Conservation (phyloP, 37 sponge, comb jelly and placozoan species). For the Halisarca cf. caerulea region DNA sequence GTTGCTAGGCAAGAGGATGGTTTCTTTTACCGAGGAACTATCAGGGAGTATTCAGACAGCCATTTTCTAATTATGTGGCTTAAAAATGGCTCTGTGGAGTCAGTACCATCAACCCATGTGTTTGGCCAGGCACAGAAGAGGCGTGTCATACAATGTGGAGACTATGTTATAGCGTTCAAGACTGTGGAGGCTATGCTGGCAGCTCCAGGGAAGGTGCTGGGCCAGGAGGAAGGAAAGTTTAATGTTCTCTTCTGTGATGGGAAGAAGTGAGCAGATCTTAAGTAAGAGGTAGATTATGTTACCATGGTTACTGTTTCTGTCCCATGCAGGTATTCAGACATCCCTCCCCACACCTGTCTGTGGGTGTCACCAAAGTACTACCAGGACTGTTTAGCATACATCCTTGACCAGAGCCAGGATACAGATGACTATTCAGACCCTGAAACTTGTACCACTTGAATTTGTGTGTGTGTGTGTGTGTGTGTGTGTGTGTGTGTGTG, state of each 20-base stretch:
- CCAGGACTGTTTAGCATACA: background rate
- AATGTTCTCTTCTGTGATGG: slow-evolving; percentile 57
- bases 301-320: background rate
- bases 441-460: no score
- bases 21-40: slow-evolving; percentile 60
- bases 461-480: no score
- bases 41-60: background rate
- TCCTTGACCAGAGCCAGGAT: background rate
- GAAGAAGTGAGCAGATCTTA: slow-evolving; percentile 48
- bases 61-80: background rate
- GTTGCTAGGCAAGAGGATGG: slow-evolving; percentile 65
- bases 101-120: slow-evolving; percentile 41
- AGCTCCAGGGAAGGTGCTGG: slow-evolving; percentile 32
- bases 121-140: slow-evolving; percentile 56
- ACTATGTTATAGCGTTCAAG: slow-evolving; percentile 61
- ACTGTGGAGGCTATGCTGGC: background rate
- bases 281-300: no score
- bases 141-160: slow-evolving; percentile 34
- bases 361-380: slow-evolving; percentile 4
- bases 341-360: background rate
- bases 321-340: background rate
- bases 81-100: background rate
- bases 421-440: no score
- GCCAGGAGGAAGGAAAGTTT: background rate
- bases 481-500: no score